Evolutionary conservation across 2,797 vertebrate genomes (phyloP).

Genomic region (Rhodeus uyekii): DNA sequence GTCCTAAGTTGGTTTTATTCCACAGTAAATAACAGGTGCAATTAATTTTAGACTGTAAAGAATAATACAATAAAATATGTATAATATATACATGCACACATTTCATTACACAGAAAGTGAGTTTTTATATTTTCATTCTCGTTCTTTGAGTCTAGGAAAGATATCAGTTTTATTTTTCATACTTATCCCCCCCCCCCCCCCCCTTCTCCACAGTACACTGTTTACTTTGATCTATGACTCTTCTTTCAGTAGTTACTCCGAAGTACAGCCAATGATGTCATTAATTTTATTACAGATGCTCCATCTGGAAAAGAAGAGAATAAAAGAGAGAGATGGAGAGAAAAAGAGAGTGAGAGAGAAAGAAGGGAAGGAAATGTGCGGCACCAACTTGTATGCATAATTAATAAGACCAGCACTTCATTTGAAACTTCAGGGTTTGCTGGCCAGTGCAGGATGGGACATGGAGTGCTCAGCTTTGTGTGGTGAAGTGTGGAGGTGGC

Average conservation of each 20-base stretch:
- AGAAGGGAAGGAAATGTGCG: constrained; percentile 76
- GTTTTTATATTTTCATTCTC: background rate
- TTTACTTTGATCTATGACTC: constrained; percentile 78
- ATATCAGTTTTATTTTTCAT: constrained; percentile 30
- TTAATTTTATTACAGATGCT: constrained; percentile 85
- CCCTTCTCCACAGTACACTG: constrained; percentile 56
- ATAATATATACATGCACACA: too few relatives aligned
- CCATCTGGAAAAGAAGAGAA: constrained; percentile 70
- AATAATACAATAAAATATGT: too few relatives aligned
- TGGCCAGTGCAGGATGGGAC: constrained; percentile 65
- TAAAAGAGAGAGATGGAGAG: constrained; percentile 58
- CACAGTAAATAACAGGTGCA: constrained; percentile 2
- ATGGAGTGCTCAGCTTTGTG: constrained; percentile 39
- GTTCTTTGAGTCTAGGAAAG: background rate
- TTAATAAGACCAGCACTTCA: constrained; percentile 83
- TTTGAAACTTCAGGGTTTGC: constrained; percentile 81
- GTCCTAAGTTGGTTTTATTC: constrained; percentile 37
- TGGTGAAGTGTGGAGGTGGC: constrained; percentile 62
- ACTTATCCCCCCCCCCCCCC: background rate
- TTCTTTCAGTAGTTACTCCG: constrained; percentile 79
- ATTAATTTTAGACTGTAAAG: background rate
- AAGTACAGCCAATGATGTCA: constrained; percentile 83
- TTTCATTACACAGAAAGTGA: too few relatives aligned
- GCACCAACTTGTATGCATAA: constrained; percentile 82
- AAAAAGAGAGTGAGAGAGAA: constrained; percentile 51